Base-by-base conservation (phyloP, 2,888 invertebrate genomes). In the Allygus modestus region DNA sequence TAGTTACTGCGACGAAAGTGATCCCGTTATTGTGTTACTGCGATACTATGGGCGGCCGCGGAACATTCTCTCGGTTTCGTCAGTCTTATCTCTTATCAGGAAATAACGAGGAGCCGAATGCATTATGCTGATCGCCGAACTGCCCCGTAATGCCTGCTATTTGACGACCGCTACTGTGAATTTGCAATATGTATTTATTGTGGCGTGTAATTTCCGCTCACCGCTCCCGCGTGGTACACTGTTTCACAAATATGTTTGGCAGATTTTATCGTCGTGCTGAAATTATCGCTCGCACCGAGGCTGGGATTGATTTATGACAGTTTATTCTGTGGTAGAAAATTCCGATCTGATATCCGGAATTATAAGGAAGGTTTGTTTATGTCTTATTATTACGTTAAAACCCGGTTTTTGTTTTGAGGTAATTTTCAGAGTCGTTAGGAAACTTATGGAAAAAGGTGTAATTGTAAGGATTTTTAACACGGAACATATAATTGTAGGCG, bases 151-250 rank as follows among this genome's bases (percentile, higher is more conserved):
- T 28, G 28, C 7, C 65, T 28, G 65, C 31, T 28, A 65, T 65
- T 31, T 20, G 58, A 17, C 58, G 58, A 28, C 65, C 28, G 65
- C 65, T 65, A 65, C 65, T 65, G 65, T 28, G 28, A 65, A 65
- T 65, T 65, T 31, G 65, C 65, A 65, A 65, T 65, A 65, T 65
- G 65, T 65, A 65, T 65, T 65, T 65, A 65, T 31, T 28, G 31
- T 31, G 31, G 28, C 17, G 65, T 65, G 31, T 65, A 31, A 65
- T 65, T 28, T 65, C 20, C 15, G 54, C 11, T 54, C 17, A 20
- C 58, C 58, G 58, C 23, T 17, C 65, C 28, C 31, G 28, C 31
- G 2, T 26, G 58, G 15, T 58, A 26, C 58, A 28, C 65, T 65
- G 65, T 65, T 65, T 65, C 65, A 26, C 2, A 65, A 65, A 28